Base-by-base conservation (phyloP, 2,113 vertebrate genomes). In the Malurus alboscapulatus region DNA sequence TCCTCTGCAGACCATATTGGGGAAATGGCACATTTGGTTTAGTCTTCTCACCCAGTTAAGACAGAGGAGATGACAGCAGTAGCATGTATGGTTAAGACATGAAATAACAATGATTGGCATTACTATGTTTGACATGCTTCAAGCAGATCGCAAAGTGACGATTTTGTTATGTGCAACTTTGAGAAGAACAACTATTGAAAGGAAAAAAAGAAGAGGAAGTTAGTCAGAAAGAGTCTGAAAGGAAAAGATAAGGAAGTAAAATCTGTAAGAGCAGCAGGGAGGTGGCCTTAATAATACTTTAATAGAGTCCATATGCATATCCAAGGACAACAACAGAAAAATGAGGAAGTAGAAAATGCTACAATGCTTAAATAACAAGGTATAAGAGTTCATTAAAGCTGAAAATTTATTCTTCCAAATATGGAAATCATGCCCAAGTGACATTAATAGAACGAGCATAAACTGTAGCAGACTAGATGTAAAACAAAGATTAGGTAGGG, bases 381-480 rank as follows among this genome's bases (percentile, higher is more conserved):
- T 89, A 29, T 68, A 89, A 79, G 63, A 83, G 40, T 83, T 94
- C 63, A 83, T 51, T 89, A 94, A 83, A 91, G 51, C 44, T 86
- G 68, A 93, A 93, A 84, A 84, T 25, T 14, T 75, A 73, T 77
- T 84, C 55, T 83, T 92, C 84, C 68, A 88, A 94, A 94, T 75
- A 94, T 26, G 44, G 90, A 93, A 93, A 93, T 94, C 91, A 71
- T 84, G 63, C 36, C 25, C 55, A 88, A 92, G 59, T 94, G 85
- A 94, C 76, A 83, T 74, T 94, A 94, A 86, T 50, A 94, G 90
- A 94, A 88, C 44, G 48, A 83, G 59, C 90, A 90, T 90, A 85
- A 94, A 87, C 87, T 91, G 71, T n/a, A 74, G 48, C 55, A 88
- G 57, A 63, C 72, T 86, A 93, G 85, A 94, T 91, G 79, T 88